A percentile compares a stretch with the other conserved stretches of the same genome.
Evolutionary conservation across 2,797 vertebrate genomes (phyloP).

Genomic region (Bucorvus abyssinicus): DNA sequence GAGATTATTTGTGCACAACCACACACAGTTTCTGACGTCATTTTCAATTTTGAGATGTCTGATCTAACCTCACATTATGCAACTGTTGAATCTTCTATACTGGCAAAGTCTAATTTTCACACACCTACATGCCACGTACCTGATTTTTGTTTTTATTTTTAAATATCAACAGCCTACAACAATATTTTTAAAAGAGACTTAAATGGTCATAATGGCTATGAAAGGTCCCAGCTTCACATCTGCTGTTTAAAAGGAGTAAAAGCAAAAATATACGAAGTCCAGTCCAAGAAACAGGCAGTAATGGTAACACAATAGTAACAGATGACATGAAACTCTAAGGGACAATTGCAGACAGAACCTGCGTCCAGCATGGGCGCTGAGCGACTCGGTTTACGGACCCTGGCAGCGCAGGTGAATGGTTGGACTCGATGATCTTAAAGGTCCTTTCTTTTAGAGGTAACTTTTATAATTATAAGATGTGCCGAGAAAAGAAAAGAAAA

Average conservation of each 20-base stretch:
- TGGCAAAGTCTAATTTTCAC: conserved; percentile 50
- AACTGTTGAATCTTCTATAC: conserved; percentile 29
- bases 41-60: conserved; percentile 39
- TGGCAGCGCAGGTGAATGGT: no score
- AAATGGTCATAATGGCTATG: background rate
- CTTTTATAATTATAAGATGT: background rate
- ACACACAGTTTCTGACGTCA: conserved; percentile 25
- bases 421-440: no score
- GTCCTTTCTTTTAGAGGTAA: background rate
- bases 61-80: conserved; percentile 44
- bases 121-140: conserved; percentile 54
- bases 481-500: background rate
- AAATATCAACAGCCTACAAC: conserved; percentile 10
- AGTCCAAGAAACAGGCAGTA: background rate
- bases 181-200: background rate
- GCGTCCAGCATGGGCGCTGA: background rate
- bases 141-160: conserved; percentile 57
- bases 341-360: background rate
- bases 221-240: background rate
- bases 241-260: conserved; percentile 1
- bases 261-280: background rate
- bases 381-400: no score
- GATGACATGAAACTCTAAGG: background rate
- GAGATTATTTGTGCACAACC: conserved; percentile 8
- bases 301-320: background rate